phyloP scores from a whole-genome alignment of 2,113 vertebrate genomes.

The Callorhinus ursinus region DNA sequence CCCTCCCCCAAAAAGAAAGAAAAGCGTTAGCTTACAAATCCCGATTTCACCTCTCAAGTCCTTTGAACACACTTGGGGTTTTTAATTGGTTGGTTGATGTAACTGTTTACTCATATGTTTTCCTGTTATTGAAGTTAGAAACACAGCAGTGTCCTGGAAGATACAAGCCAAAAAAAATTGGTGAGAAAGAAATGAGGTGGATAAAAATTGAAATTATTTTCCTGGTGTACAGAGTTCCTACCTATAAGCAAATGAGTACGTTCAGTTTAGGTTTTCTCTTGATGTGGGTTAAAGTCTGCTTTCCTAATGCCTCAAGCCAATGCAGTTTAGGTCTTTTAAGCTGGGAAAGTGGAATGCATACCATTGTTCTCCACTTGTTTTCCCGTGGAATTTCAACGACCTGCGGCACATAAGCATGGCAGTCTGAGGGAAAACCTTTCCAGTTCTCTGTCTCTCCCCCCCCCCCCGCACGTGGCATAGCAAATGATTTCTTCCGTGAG shows the following conservation, averaged over 20 bases:
- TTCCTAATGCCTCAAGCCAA: not conserved
- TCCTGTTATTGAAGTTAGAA: not conserved
- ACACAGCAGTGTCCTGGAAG: not conserved
- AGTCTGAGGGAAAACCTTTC: slow-evolving; percentile 5
- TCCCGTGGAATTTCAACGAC: not conserved
- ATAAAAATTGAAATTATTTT: not conserved
- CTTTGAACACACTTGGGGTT: not conserved
- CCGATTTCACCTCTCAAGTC: not conserved
- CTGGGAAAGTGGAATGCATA: not conserved
- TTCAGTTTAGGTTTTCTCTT: not conserved
- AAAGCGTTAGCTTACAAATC: not conserved
- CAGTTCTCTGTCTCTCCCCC: not conserved
- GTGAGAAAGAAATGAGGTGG: not conserved
- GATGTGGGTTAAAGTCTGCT: not conserved
- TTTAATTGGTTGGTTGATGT: not conserved
- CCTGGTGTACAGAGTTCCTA: not conserved
- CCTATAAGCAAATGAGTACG: not conserved
- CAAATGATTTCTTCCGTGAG: slow-evolving; percentile 17
- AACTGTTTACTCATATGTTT: not conserved
- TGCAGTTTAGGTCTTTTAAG: not conserved
- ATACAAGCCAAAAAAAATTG: not conserved
- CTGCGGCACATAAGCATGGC: not conserved
- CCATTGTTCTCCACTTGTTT: slow-evolving; percentile 24
- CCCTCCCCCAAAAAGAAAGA: not conserved
- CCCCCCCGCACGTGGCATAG: rapidly evolving